phyloP scores from a whole-genome alignment of 2,888 invertebrate genomes.

The Epinotia demarniana region DNA sequence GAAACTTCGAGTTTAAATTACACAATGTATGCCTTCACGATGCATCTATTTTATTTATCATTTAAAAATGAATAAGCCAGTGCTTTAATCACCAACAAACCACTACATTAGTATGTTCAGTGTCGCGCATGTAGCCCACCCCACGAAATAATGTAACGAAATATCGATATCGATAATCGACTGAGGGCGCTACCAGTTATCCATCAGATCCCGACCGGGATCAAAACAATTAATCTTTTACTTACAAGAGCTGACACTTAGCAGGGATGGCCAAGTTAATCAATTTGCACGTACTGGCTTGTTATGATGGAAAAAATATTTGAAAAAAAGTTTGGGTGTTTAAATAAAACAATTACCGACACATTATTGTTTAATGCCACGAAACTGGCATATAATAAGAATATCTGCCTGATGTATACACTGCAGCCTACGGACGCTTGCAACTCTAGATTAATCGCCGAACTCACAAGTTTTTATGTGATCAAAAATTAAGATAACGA shows the following conservation, averaged over 20 bases:
- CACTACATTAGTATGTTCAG: background rate
- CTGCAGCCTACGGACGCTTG: too few species aligned
- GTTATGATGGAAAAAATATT: slow-evolving; percentile 54
- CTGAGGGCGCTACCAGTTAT: slow-evolving; percentile 48
- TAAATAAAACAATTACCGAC: background rate
- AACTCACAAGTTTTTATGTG: too few species aligned
- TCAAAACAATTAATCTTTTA: slow-evolving; percentile 80
- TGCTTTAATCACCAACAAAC: background rate
- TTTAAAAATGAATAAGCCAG: background rate
- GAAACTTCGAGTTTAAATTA: background rate
- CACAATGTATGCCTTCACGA: background rate
- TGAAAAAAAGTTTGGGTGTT: slow-evolving; percentile 12
- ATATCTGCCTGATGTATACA: too few species aligned
- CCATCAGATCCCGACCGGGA: slow-evolving; percentile 62
- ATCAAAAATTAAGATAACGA: too few species aligned
- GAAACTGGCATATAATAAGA: background rate
- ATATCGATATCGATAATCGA: slow-evolving; percentile 51
- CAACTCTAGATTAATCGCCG: too few species aligned
- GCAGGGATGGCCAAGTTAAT: slow-evolving; percentile 70
- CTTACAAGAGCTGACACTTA: slow-evolving; percentile 71
- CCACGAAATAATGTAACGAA: slow-evolving; percentile 10
- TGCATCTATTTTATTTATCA: background rate
- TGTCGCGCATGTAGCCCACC: background rate
- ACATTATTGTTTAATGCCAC: background rate
- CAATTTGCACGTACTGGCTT: slow-evolving; percentile 71